phyloP scores from a whole-genome alignment of 2,113 vertebrate species.

The Alethe castanea region DNA sequence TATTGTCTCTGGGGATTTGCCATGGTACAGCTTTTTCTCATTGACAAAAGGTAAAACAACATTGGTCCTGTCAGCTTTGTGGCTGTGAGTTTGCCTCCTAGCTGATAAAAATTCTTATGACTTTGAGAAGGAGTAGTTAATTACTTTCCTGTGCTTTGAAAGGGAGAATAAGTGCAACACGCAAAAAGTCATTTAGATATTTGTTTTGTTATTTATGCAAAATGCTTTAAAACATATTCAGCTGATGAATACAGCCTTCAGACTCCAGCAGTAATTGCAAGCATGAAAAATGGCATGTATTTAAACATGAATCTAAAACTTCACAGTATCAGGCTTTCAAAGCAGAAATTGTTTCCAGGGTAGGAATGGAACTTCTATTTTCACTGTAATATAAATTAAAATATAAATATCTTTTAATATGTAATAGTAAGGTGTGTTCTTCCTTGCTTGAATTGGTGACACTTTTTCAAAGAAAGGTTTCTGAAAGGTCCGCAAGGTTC shows the following conservation, averaged over 20 bases:
- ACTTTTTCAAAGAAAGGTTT: not conserved
- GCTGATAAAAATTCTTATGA: not conserved
- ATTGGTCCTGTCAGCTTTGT: not conserved
- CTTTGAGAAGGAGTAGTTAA: not conserved
- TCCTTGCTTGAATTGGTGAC: not conserved
- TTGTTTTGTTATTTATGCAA: not conserved
- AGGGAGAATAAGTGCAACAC: not conserved
- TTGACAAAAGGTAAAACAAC: not conserved
- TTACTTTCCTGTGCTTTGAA: not conserved
- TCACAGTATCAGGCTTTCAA: not conserved
- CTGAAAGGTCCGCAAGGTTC: not conserved
- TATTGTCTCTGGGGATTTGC: not conserved
- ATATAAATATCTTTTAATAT: not conserved
- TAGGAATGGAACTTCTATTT: not conserved
- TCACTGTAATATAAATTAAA: not conserved
- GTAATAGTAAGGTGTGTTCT: not conserved
- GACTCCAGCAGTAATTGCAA: not conserved
- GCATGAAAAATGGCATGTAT: not conserved
- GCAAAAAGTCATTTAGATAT: not conserved
- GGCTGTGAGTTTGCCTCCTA: not conserved
- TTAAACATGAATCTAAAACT: not conserved
- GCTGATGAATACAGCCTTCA: not conserved
- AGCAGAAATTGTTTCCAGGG: not conserved
- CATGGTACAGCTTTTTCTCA: not conserved
- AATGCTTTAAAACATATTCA: not conserved